Percentiles rank a stretch among this genome's conserved stretches.
Conservation (phyloP, 2,797 vertebrate genomes). For the Sebastes taczanowskii region DNA sequence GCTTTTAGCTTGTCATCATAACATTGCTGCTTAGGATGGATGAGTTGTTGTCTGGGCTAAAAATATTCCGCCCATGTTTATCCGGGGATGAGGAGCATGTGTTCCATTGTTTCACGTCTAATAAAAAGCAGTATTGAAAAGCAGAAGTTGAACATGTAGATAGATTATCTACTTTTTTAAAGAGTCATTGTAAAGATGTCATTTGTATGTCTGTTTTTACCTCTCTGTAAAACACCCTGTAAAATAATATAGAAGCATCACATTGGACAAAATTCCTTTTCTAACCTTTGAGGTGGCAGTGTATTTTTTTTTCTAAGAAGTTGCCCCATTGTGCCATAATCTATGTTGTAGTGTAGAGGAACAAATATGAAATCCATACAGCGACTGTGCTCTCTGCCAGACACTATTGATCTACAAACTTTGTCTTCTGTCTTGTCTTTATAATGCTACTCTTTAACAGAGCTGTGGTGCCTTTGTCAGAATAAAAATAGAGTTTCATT, state of each 20-base stretch:
- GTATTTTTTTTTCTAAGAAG: not conserved
- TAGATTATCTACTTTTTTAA: not conserved
- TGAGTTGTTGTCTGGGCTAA: constrained; percentile 5
- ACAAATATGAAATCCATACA: constrained; percentile 71
- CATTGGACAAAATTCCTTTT: not conserved
- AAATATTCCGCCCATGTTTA: constrained; percentile 6
- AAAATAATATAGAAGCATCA: not conserved
- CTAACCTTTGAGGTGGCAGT: not conserved
- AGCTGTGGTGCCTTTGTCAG: constrained; percentile 2
- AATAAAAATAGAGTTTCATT: not conserved
- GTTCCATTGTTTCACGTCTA: not conserved
- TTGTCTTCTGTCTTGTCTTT: constrained; percentile 35
- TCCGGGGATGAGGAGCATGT: not conserved
- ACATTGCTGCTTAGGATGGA: constrained; percentile 10
- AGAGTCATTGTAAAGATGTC: not conserved
- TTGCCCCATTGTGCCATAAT: constrained; percentile 29
- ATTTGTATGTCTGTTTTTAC: not conserved
- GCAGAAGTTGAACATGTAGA: not conserved
- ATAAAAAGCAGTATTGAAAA: not conserved
- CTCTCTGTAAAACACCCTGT: not conserved
- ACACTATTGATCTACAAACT: constrained; percentile 54
- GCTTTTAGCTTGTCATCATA: constrained; percentile 27
- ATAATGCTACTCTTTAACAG: constrained; percentile 23
- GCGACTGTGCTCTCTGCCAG: constrained; percentile 40
- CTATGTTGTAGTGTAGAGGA: constrained; percentile 31